Evolutionary conservation across 1,140 invertebrate genomes (phyloP), one percentile per base, ranked within the genome.

Genomic region (Drosophila ficusphila): DNA sequence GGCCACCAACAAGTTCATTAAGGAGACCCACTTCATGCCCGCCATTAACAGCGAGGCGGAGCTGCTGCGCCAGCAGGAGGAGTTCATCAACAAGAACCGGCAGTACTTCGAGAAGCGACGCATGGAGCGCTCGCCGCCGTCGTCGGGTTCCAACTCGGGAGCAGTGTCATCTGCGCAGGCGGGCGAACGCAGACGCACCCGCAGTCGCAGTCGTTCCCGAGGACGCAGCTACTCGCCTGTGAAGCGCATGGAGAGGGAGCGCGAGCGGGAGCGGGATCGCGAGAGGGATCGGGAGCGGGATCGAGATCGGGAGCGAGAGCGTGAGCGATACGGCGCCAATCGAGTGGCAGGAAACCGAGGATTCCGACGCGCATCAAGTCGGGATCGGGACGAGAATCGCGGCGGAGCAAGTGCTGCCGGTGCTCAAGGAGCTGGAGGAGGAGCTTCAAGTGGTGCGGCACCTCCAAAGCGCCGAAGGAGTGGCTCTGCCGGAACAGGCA

Each of bases 71-170:
- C 90, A 91, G 60, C 91, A 91, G 68, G 90, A 91, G 61, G 91
- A 91, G 62, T 91, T 91, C 42, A 91, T 91, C 34, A 91, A 90
- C 39, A 89, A 91, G 68, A 91, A 91, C 74, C 72, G 86, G 11
- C 79, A 91, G 31, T 89, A 91, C 42, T 90, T 91, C 16, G 90
- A 91, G 51, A 91, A 91, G 61, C 73, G 90, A 3, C 74, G 91
- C 14, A 72, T 90, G 81, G 90, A 90, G 29, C 74, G 90, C 9
- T 85, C 86, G 4, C 77, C 85, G 0, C 78, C 90, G n/a, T 70
- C 83, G 5, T 8, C 51, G 3, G 47, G 41, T 6, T 42, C 58
- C 0, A n/a, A 21, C 29, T 52, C 62, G 19, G 79, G 38, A 18
- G 38, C 19, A 0, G 39, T 54, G 0, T 69, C 68, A 1, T 47